Evolutionary conservation across 2,113 vertebrate genomes (phyloP), one percentile per base, ranked within the genome.

Genomic region (Speoplatyrhinus poulsoni): DNA sequence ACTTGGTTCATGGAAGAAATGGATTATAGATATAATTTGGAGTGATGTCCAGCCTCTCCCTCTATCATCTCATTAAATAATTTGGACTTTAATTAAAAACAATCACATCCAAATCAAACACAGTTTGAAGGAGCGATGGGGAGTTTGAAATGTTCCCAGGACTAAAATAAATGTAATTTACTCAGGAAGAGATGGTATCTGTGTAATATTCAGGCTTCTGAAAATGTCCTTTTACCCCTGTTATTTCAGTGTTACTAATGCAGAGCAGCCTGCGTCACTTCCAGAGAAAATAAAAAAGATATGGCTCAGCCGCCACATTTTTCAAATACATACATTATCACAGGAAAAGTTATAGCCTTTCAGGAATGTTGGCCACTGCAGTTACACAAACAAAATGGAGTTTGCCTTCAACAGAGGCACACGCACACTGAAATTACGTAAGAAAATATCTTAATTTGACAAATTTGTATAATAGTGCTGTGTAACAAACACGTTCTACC

Each of bases 151-250:
- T 62, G 73, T 84, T 80, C 70, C 76, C 58, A 63, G 67, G 63
- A 65, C 73, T 80, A 67, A 84, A 67, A 74, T 46, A 66, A 60
- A 75, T 72, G 85, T 41, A 83, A 87, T 88, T 89, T 87, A 78
- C 78, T 66, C 85, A 87, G 84, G 88, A 90, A 89, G 82, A 88
- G 87, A 91, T 92, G 48, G 1, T 80, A 91, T 91, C 83, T 66
- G 60, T 59, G 57, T 87, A 87, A 90, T 85, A 81, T 78, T 81
- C 59, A 46, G 78, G 69, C 83, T 65, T 79, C 80, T 82, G 72
- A 81, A 82, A 74, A 62, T 11, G 60, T 52, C 76, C 46, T 62
- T 83, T 79, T 87, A 82, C 87, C 77, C 66, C 0, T 90, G 87
- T 89, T 88, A 72, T 90, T 89, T 80, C 83, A 90, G 87, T 55